Evolutionary conservation across 1,140 invertebrate genomes (phyloP).

Genomic region (Orchesella cincta): DNA sequence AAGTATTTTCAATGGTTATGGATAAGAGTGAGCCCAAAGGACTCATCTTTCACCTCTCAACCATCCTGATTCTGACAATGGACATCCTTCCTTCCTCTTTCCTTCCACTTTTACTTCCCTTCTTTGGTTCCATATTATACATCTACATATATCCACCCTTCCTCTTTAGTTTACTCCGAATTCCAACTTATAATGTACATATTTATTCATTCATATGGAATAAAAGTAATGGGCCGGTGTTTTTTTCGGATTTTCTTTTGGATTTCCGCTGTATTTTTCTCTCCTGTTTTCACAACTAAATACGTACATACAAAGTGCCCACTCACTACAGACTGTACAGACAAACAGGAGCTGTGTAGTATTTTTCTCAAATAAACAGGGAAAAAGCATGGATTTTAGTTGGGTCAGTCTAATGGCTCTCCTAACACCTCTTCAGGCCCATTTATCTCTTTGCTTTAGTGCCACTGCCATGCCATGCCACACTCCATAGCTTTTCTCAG

Average conservation of each 20-base stretch:
- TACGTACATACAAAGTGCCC: background rate
- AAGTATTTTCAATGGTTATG: background rate
- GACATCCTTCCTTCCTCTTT: conserved; percentile 16
- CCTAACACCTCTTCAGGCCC: conserved; percentile 48
- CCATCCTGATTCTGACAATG: conserved; percentile 48
- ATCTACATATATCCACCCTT: too few species aligned
- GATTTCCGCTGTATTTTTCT: background rate
- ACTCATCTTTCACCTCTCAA: conserved; percentile 45
- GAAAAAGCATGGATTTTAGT: conserved; percentile 4
- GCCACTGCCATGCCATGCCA: background rate
- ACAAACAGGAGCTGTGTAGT: background rate
- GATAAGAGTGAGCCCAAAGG: conserved; percentile 38
- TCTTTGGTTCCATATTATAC: too few species aligned
- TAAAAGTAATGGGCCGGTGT: background rate
- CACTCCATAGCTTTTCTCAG: background rate
- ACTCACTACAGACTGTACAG: background rate
- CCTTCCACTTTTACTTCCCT: background rate
- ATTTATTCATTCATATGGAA: background rate
- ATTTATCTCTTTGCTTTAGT: conserved; percentile 36
- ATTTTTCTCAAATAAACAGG: background rate
- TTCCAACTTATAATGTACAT: too few species aligned
- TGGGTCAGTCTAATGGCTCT: conserved; percentile 50
- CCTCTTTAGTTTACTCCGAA: too few species aligned
- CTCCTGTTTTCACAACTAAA: too few species aligned
- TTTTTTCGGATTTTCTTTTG: background rate